phyloP scores from a whole-genome alignment of 2,113 vertebrate genomes.

The Oceanites oceanicus region DNA sequence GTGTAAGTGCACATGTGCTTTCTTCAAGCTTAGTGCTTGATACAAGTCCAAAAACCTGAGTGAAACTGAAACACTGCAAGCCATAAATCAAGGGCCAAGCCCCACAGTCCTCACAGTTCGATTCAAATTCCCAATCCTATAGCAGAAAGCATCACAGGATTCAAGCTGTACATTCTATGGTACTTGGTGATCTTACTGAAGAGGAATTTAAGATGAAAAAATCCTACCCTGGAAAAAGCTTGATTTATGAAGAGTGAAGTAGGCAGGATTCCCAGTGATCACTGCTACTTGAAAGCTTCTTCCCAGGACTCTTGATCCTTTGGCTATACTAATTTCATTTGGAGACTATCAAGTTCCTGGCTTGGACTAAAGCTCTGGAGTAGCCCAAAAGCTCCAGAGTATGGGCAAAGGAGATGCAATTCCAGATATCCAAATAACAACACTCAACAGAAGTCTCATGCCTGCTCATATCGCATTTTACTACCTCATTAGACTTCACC shows the following conservation, averaged over 20 bases:
- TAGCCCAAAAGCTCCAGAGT: background rate
- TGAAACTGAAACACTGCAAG: background rate
- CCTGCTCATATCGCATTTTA: background rate
- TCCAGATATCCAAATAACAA: background rate
- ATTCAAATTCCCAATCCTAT: background rate
- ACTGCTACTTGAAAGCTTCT: background rate
- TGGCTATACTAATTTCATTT: background rate
- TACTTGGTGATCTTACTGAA: background rate
- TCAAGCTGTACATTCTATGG: background rate
- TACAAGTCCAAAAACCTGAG: background rate
- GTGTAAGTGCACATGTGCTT: background rate
- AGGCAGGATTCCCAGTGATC: background rate
- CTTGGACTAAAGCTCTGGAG: slow-evolving; percentile 13
- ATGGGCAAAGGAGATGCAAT: background rate
- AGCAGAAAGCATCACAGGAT: background rate
- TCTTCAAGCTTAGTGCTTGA: background rate
- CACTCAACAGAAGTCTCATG: background rate
- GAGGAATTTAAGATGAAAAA: background rate
- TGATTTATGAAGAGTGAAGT: background rate
- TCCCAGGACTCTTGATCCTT: background rate
- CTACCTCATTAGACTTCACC: background rate
- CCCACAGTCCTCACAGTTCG: background rate
- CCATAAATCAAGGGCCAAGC: background rate
- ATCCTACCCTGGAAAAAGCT: background rate
- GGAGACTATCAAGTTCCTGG: background rate